Base-by-base conservation (phyloP, 2,797 vertebrate genomes). In the Channa striata region DNA sequence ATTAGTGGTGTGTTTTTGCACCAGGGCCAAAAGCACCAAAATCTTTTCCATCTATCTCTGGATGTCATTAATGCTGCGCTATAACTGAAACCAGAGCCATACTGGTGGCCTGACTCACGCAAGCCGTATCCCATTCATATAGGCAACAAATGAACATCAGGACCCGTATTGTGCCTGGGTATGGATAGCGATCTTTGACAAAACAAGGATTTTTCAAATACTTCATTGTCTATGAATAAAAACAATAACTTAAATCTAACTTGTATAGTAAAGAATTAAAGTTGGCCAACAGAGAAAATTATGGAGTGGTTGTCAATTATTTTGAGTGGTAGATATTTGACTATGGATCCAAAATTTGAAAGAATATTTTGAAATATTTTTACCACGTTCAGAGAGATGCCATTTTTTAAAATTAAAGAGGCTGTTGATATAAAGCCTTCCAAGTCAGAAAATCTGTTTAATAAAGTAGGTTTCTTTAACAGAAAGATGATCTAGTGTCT, bases 381-480 rank as follows among this genome's bases (percentile, higher is more conserved):
- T 11, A 36, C 7, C 13, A 50, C 16, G 2, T 48, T 63, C 39
- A 74, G 16, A 57, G 2, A 49, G 21, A 63, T 40, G 6, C 14
- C 17, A 6, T n/a, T 11, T 44, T 33, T 46, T 42, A 54, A 71
- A 61, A 59, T 11, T 47, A 19, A 67, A 37, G 13, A 13, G n/a
- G 16, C 11, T 25, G 44, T n/a, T n/a, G n/a, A n/a, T n/a, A n/a
- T n/a, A n/a, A n/a, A n/a, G n/a, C n/a, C n/a, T n/a, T n/a, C n/a
- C n/a, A n/a, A n/a, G n/a, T n/a, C n/a, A n/a, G n/a, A n/a, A n/a
- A 30, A 30, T 40, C 54, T 37, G 25, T 80, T 78, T 81, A 80
- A 83, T 88, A 68, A 80, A 59, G 53, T 56, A 56, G 8, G 65
- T 75, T 81, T 39, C 64, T 81, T 87, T 79, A 82, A 82, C 78